phyloP scores from a whole-genome alignment of 2,888 invertebrate genomes.

The Leptinotarsa tumamoca region DNA sequence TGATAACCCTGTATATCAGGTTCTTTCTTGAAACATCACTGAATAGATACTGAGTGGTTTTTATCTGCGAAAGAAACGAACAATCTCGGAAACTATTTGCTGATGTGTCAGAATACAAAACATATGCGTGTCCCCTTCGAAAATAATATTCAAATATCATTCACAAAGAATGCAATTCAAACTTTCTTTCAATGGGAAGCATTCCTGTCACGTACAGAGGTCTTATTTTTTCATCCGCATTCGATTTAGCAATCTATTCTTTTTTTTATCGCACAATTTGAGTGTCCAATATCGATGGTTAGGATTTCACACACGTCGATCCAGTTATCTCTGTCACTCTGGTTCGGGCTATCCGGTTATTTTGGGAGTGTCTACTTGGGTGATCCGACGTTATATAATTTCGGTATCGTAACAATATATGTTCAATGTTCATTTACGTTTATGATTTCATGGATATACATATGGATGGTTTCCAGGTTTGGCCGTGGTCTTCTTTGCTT shows the following conservation, averaged over 20 bases:
- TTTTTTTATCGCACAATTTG: slow-evolving; percentile 65
- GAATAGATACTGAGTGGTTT: no score
- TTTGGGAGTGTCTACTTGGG: neutral
- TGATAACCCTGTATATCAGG: no score
- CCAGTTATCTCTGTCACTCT: slow-evolving; percentile 38
- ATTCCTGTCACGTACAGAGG: slow-evolving; percentile 62
- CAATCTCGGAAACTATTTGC: no score
- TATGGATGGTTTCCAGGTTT: no score
- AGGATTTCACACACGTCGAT: slow-evolving; percentile 50
- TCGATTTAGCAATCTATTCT: slow-evolving; percentile 65
- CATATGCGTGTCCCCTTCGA: no score
- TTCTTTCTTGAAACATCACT: no score
- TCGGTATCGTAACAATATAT: neutral
- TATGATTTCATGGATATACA: no score
- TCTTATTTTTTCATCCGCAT: slow-evolving; percentile 65
- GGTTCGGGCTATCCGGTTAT: slow-evolving; percentile 12
- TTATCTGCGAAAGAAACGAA: no score
- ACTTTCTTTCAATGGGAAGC: slow-evolving; percentile 46
- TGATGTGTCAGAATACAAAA: no score
- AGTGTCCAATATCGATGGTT: slow-evolving; percentile 59
- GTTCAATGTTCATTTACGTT: no score
- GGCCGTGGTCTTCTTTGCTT: no score
- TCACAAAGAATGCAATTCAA: slow-evolving; percentile 56
- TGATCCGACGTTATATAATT: neutral
- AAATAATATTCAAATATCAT: slow-evolving; percentile 58